Evolutionary conservation across 2,797 vertebrate genomes (phyloP).

Genomic region (Taeniopygia guttata): DNA sequence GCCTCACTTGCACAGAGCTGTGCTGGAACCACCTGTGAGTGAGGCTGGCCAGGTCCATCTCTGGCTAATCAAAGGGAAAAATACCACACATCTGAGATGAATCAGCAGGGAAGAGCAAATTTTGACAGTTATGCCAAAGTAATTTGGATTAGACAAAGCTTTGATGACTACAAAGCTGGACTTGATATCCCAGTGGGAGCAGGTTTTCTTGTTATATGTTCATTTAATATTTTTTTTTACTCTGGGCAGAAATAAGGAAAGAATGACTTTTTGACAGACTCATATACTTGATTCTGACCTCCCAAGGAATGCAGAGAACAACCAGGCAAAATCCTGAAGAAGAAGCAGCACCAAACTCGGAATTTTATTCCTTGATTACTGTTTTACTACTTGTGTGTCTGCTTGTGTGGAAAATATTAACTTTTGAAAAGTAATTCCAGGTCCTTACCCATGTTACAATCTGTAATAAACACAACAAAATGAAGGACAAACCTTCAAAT

Average conservation of each 20-base stretch:
- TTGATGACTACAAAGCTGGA: slow-evolving; percentile 21
- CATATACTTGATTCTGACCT: background rate
- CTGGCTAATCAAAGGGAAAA: background rate
- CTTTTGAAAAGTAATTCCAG: background rate
- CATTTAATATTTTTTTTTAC: background rate
- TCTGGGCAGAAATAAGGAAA: background rate
- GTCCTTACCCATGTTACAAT: background rate
- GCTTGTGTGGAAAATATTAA: background rate
- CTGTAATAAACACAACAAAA: background rate
- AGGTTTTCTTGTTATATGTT: background rate
- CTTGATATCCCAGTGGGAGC: background rate
- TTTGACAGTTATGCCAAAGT: background rate
- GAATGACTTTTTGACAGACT: background rate
- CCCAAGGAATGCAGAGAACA: background rate
- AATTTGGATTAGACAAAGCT: slow-evolving; percentile 8
- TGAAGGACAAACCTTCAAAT: background rate
- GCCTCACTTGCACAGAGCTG: background rate
- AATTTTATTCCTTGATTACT: background rate
- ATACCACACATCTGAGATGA: background rate
- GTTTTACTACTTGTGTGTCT: background rate
- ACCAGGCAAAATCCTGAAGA: background rate
- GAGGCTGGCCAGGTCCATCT: background rate
- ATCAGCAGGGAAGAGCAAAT: background rate
- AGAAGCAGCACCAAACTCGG: background rate
- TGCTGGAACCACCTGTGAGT: background rate